These are phyloP conservation scores for Gobius niger DNA, from an alignment of 2,113 vertebrate species.

Conservation along the genomic window DNA sequence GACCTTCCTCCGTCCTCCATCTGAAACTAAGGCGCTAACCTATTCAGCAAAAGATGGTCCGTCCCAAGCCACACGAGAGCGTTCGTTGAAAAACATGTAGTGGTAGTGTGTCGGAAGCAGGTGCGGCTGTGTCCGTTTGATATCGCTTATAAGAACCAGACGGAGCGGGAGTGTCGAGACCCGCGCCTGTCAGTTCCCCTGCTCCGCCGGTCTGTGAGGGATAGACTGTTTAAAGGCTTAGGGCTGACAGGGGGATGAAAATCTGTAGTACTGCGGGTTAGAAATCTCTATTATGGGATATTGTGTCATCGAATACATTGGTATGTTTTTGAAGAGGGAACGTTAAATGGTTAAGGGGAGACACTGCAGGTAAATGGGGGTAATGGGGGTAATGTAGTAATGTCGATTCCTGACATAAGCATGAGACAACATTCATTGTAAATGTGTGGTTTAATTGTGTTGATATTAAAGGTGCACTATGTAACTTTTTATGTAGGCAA, in stretches of 20 bases:
- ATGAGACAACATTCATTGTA: too few species aligned
- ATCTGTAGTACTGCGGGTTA: neutral
- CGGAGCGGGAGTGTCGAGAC: constrained; percentile 56
- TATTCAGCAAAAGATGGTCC: neutral
- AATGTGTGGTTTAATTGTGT: too few species aligned
- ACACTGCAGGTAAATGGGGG: too few species aligned
- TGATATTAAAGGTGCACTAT: too few species aligned
- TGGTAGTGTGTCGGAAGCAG: constrained; percentile 81
- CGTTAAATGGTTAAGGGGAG: too few species aligned
- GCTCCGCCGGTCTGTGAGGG: constrained; percentile 30
- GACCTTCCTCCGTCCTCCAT: too few species aligned
- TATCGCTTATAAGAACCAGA: constrained; percentile 81
- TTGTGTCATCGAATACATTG: neutral
- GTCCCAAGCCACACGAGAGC: constrained; percentile 37
- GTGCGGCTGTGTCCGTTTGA: constrained; percentile 74
- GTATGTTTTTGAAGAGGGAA: neutral
- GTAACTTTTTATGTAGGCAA: too few species aligned
- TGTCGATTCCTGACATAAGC: too few species aligned
- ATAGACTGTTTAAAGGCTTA: constrained; percentile 21
- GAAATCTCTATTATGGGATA: constrained; percentile 6
- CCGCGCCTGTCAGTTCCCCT: constrained; percentile 49
- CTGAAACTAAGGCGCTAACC: too few species aligned
- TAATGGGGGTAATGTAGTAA: too few species aligned
- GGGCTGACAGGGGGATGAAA: constrained; percentile 4
- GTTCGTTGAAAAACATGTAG: constrained; percentile 72